Base-by-base conservation (phyloP, 2,113 vertebrate genomes). In the Cinclus mexicanus region DNA sequence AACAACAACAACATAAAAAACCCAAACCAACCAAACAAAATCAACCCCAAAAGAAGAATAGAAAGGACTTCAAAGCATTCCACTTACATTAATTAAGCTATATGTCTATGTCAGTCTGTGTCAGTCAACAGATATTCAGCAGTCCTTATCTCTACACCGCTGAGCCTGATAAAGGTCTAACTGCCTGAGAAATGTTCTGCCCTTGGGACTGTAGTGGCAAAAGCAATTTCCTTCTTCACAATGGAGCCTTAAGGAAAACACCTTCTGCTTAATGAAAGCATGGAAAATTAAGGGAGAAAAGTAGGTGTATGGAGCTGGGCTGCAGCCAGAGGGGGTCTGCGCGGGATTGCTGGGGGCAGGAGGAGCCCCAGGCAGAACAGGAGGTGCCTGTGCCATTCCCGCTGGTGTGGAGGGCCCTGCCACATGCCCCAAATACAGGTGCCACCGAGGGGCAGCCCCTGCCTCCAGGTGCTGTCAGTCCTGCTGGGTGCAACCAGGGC, bases 201-300 rank as follows among this genome's bases (percentile, higher is more conserved):
- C 64, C 76, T 59, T 44, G 90, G 90, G 79, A 80, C 64, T 9
- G 26, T 52, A 44, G 90, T 52, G 59, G 55, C 93, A 93, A 80
- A 91, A 91, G 59, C 82, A 80, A 91, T 95, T 95, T 94, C 92
- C 84, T 77, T 82, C 87, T 67, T 55, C 63, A 77, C 71, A 63
- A 14, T 13, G 39, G 64, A 78, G 49, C 61, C 65, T 84, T 82
- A 52, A 83, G 0, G 6, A 77, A 93, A 92, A 11, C 52, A 25
- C 41, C 53, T 92, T 35, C 80, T 49, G 80, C 68, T 81, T 84
- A 79, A 89, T 63, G 75, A 86, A 25, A 67, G 33, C 31, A 3
- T 7, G 63, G 60, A 49, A 52, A 50, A 83, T 79, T 29, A 71
- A 84, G 57, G 70, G 69, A 44, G 65, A 79, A 64, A 84, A 55